A percentile compares a stretch with the other conserved stretches of the same genome.
Conservation (phyloP, 2,888 invertebrate species). For the Adelognathus sp. region DNA sequence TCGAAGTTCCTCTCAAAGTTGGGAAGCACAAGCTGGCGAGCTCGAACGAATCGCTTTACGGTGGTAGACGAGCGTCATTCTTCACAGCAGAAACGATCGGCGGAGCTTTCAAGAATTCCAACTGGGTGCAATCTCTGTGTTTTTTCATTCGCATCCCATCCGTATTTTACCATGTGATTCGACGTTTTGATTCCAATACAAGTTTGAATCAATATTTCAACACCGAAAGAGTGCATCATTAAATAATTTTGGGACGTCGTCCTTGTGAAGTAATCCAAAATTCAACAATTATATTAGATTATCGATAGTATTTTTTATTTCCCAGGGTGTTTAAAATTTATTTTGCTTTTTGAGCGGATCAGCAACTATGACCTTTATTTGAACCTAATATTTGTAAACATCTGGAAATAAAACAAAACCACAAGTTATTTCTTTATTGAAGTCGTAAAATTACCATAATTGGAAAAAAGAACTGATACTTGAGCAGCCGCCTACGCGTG, state of each 20-base stretch:
- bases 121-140: conserved; percentile 29
- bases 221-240: not conserved
- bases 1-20: conserved; percentile 61
- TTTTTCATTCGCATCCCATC: conserved; percentile 16
- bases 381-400: too few species aligned
- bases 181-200: too few species aligned
- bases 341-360: too few species aligned
- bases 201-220: not conserved
- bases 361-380: too few species aligned
- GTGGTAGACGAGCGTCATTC: conserved; percentile 42
- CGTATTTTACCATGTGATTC: not conserved
- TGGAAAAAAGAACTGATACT: conserved; percentile 5
- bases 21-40: conserved; percentile 36
- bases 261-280: too few species aligned
- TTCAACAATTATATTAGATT: not conserved
- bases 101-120: conserved; percentile 48
- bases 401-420: too few species aligned
- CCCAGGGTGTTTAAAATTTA: too few species aligned
- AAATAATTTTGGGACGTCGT: too few species aligned
- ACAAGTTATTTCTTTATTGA: too few species aligned
- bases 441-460: conserved; percentile 31
- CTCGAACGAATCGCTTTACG: conserved; percentile 42
- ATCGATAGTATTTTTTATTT: too few species aligned
- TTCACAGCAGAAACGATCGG: conserved; percentile 47
- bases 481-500: conserved; percentile 16